Conservation (phyloP, 37 sponge, comb jelly and placozoan genomes). For the Bolinopsis microptera region DNA sequence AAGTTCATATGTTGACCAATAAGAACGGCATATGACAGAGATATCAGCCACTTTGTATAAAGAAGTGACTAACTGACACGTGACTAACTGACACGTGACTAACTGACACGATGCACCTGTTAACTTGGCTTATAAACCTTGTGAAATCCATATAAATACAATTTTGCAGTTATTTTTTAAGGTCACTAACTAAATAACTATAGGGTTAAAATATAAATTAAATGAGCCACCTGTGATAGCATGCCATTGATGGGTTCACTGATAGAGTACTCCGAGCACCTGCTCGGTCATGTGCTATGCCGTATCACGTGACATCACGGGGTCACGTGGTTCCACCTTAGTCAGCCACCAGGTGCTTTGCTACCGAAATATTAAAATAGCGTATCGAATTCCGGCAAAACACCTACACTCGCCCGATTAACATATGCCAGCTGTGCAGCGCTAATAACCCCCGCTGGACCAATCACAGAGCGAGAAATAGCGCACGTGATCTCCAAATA, state of each 20-base stretch:
- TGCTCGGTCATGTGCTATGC: neutral
- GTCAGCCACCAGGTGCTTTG: neutral
- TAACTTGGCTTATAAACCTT: too few species aligned
- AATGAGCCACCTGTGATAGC: neutral
- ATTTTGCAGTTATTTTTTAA: too few species aligned
- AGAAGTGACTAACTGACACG: too few species aligned
- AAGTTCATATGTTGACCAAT: too few species aligned
- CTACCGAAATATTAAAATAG: neutral
- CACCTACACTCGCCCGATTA: constrained; percentile 45
- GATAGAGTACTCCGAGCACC: neutral
- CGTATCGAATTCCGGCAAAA: constrained; percentile 55
- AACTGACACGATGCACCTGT: too few species aligned
- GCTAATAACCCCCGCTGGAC: neutral
- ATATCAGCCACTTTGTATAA: too few species aligned
- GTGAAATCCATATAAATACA: too few species aligned
- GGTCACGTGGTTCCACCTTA: neutral
- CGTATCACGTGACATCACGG: neutral
- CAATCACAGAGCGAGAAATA: neutral
- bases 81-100: too few species aligned
- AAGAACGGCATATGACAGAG: too few species aligned
- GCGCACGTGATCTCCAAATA: constrained; percentile 35
- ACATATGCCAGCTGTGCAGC: constrained; percentile 47
- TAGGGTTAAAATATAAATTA: neutral
- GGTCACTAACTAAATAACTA: too few species aligned
- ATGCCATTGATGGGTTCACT: neutral